Base-by-base conservation (phyloP, 2,888 invertebrate species). In the Drosophila paracracens region DNA sequence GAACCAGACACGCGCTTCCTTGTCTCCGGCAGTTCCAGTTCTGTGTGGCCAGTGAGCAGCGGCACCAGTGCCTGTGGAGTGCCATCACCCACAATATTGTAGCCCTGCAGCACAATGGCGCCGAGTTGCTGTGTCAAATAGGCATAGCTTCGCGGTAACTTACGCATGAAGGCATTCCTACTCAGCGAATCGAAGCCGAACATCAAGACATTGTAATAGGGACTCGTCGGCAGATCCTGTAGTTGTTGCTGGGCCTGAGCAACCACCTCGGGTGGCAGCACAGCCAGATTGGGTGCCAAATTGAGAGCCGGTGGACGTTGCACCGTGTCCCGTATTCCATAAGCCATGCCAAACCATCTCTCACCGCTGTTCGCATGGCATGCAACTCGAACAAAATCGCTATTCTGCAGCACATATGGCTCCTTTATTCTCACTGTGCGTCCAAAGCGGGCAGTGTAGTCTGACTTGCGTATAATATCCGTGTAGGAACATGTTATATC, bases 101-200 rank as follows among this genome's bases (percentile, higher is more conserved):
- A 97, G 89, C 97, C 96, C 83, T 96, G 94, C 16, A 98, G 92
- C 13, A 97, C 94, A 33, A 95, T 93, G 2, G 95, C 95, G 10
- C 94, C 93, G 57, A 97, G 91, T 21, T 94, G 93, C 36, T 95
- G 94, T 0, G 94, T 95, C 56, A 98, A 91, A 91, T 95, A 96
- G 18, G 94, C 94, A 91, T 96, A 96, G 11, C 96, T 96, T 83
- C 95, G 95, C 0, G 97, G 97, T 82, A 98, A 93, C 90, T 96
- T 96, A 25, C 97, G 94, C 56, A 96, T 95, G 88, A 97, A 97
- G 11, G 96, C 96, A 93, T 97, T 96, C 57, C 96, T 95, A 0
- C 98, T 97, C 1, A 98, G 93, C 0, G 98, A 98, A 93, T 99
- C 98, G 85, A 97, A 96, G 0, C 97, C 98, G 76, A 98, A 95